Evolutionary conservation across 2,888 invertebrate species (phyloP), one percentile per base, ranked within the genome.

Genomic region (Notodonta ziczac): DNA sequence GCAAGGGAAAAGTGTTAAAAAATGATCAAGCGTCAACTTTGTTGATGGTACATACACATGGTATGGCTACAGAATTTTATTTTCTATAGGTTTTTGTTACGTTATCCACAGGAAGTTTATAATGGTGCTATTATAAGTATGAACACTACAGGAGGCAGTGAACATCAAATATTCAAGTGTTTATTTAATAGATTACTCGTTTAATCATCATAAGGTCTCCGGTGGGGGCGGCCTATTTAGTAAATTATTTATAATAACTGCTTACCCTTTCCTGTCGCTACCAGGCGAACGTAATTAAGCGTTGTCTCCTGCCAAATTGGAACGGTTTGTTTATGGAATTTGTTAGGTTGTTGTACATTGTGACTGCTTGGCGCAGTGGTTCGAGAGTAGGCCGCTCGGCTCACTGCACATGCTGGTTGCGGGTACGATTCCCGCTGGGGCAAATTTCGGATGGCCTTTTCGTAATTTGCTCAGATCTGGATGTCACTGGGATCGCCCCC

Each of bases 181-280:
- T 60, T 53, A 66, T 56, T 60, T 73, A 63, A 68, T 61, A 68
- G 67, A 77, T 77, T 69, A 61, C 58, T 63, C 61, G 65, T 70
- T 65, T 67, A 72, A 72, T 80, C 70, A 74, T 60, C 54, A 60
- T 61, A 48, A n/a, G 32, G 58, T 54, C 35, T 14, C 46, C 40
- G 48, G 44, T 61, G 66, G 66, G 68, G 69, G 73, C 68, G 74
- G 70, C 60, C 65, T 73, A 73, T 81, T 83, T 79, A 74, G 63
- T 81, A 77, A 84, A 82, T 83, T 84, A 84, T 83, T 83, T 80
- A 84, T 81, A 81, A 81, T 81, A 82, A 81, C 81, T 76, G 78
- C 76, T 77, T 74, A 78, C 80, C 83, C 83, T 78, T 78, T 77
- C 77, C 79, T 76, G 77, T 82, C 81, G 67, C 72, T 76, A 78